phyloP scores from a whole-genome alignment of 2,797 vertebrate genomes.

The Dermochelys coriacea region DNA sequence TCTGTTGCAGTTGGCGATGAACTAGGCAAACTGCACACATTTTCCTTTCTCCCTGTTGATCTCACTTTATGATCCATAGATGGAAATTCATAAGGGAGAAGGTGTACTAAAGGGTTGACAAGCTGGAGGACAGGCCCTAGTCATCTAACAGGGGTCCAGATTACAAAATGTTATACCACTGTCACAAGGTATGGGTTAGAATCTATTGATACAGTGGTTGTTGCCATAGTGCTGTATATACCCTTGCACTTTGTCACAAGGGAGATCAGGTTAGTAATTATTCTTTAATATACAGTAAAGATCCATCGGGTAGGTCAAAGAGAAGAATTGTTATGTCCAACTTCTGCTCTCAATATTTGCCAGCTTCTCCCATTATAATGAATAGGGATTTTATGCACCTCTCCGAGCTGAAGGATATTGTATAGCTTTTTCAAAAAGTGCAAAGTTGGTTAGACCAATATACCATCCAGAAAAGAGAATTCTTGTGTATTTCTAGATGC shows the following conservation, averaged over 20 bases:
- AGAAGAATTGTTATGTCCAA: neutral
- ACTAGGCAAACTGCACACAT: accelerated
- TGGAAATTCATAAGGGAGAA: neutral
- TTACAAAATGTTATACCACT: neutral
- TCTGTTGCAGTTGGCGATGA: neutral
- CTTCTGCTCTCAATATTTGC: neutral
- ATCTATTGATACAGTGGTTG: neutral
- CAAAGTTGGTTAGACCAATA: neutral
- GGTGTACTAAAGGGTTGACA: neutral
- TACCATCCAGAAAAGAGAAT: neutral
- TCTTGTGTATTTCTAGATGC: constrained; percentile 50
- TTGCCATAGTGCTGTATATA: neutral
- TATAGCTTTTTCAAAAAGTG: constrained; percentile 2
- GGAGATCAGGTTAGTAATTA: neutral
- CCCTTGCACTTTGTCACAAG: constrained; percentile 40
- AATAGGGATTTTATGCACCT: neutral
- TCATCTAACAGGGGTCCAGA: constrained; percentile 56
- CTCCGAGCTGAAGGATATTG: neutral
- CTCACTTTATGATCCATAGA: accelerated
- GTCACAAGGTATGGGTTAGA: constrained; percentile 10
- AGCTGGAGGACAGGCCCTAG: constrained; percentile 2
- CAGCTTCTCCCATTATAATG: neutral
- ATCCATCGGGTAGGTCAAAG: neutral
- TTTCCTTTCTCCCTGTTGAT: neutral
- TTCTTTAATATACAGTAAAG: neutral